Evolutionary conservation across 2,113 vertebrate species (phyloP).

Genomic region (Accipiter cooperii): DNA sequence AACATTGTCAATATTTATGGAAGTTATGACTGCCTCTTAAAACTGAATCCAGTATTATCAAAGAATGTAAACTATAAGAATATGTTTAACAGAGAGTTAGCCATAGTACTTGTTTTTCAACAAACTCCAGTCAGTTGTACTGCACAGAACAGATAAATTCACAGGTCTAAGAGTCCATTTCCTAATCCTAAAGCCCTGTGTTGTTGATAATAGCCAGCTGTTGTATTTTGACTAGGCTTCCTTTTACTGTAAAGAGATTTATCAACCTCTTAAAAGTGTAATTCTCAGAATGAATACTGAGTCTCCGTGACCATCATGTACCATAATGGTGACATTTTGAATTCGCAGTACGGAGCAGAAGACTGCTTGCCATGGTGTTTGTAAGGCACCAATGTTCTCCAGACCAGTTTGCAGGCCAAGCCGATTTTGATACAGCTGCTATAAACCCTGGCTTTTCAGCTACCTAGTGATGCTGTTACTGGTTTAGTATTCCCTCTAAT

Average conservation of each 20-base stretch:
- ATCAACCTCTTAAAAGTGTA: background rate
- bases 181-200: background rate
- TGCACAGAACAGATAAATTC: background rate
- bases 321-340: rapidly evolving
- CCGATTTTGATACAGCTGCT: background rate
- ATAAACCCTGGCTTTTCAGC: background rate
- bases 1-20: background rate
- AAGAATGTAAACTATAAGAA: background rate
- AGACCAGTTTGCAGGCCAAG: background rate
- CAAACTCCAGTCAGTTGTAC: background rate
- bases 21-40: background rate
- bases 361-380: background rate
- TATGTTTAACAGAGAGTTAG: background rate
- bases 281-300: background rate
- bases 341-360: background rate
- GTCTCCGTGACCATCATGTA: background rate
- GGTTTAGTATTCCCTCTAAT: background rate
- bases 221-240: background rate
- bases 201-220: background rate
- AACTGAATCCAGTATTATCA: rapidly evolving
- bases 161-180: rapidly evolving
- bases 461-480: background rate
- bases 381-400: background rate
- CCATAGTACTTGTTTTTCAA: background rate
- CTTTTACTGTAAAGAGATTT: background rate